phyloP scores from a whole-genome alignment of 2,888 invertebrate genomes.

The Yponomeuta sedellus region DNA sequence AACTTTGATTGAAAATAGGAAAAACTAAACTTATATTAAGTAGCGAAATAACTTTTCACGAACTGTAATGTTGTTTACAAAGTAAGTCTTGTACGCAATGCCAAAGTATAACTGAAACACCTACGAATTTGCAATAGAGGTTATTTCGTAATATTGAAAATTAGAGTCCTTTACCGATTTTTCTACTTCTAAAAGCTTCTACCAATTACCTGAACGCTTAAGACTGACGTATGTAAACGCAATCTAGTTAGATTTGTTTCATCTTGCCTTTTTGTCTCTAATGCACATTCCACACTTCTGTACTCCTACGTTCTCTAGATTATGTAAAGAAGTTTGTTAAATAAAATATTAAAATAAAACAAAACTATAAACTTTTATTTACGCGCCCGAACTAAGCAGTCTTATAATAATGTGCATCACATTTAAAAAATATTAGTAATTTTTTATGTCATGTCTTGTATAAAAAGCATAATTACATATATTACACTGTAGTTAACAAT shows the following conservation, averaged over 20 bases:
- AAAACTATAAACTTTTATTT: conserved; percentile 38
- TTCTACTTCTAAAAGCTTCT: conserved; percentile 2
- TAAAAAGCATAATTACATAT: conserved; percentile 6
- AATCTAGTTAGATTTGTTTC: neutral
- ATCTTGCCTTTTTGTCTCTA: neutral
- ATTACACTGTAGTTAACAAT: neutral
- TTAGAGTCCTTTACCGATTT: neutral
- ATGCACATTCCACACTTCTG: conserved; percentile 47
- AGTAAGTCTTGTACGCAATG: too few species aligned
- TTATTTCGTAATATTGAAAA: neutral
- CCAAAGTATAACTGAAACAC: neutral
- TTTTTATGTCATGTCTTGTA: neutral
- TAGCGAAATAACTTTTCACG: too few species aligned
- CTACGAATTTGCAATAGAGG: neutral
- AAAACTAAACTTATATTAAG: too few species aligned
- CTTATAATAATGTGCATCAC: conserved; percentile 23
- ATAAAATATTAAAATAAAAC: conserved; percentile 48
- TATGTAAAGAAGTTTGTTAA: conserved; percentile 54
- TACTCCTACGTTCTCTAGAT: conserved; percentile 41
- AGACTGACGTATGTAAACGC: neutral
- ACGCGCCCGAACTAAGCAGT: conserved; percentile 47
- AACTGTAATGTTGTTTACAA: too few species aligned
- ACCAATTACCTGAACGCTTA: neutral
- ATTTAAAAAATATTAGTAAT: neutral
- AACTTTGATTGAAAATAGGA: too few species aligned